Evolutionary conservation across 2,113 vertebrate genomes (phyloP).

Genomic region (Cyphomyrus plagiostoma): DNA sequence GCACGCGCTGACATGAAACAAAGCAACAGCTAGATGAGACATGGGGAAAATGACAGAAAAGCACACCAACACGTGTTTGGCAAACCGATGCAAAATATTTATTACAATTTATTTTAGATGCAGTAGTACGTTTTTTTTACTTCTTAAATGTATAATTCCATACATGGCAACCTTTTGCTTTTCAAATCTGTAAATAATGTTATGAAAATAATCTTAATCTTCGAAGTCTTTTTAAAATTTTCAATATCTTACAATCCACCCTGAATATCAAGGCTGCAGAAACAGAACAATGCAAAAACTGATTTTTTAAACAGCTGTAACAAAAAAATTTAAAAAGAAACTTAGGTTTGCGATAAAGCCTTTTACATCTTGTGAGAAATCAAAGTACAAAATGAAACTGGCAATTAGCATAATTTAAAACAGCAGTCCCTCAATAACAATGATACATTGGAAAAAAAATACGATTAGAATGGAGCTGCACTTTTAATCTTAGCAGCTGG

Average conservation of each 20-base stretch:
- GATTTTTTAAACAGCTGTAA: slow-evolving; percentile 75
- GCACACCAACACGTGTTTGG: slow-evolving; percentile 49
- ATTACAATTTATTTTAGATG: slow-evolving; percentile 79
- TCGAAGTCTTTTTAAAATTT: slow-evolving; percentile 74
- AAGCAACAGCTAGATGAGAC: background rate
- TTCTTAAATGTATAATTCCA: slow-evolving; percentile 42
- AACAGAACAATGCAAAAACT: slow-evolving; percentile 62
- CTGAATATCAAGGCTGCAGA: slow-evolving; percentile 91
- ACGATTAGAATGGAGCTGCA: slow-evolving; percentile 30
- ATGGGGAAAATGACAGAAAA: background rate
- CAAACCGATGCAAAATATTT: slow-evolving; percentile 96
- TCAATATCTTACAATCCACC: slow-evolving; percentile 89
- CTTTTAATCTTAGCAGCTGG: slow-evolving; percentile 33
- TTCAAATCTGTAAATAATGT: slow-evolving; percentile 90
- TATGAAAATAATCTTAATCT: slow-evolving; percentile 97
- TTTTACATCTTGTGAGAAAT: slow-evolving; percentile 67
- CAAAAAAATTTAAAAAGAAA: slow-evolving; percentile 54
- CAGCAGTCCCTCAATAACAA: slow-evolving; percentile 50
- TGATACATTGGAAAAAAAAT: background rate
- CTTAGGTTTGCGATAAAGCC: slow-evolving; percentile 75
- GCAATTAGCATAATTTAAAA: slow-evolving; percentile 82
- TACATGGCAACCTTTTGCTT: slow-evolving; percentile 65
- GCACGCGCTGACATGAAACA: background rate
- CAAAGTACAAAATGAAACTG: slow-evolving; percentile 65
- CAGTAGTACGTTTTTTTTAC: slow-evolving; percentile 65